Conservation (phyloP, 2,113 vertebrate genomes). For the Cyprinodon variegatus region DNA sequence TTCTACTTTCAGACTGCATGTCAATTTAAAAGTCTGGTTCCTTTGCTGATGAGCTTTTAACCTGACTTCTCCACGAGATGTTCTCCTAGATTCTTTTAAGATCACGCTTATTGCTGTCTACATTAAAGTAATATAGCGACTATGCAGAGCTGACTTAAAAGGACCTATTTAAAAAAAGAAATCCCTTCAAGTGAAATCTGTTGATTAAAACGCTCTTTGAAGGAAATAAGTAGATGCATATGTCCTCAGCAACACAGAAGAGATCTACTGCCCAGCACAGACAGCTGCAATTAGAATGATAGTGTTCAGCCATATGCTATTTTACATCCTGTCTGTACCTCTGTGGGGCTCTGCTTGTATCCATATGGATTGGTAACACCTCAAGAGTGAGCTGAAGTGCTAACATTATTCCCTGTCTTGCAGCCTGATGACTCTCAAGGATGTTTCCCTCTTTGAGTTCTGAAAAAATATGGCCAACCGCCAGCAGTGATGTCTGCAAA, state of each 20-base stretch:
- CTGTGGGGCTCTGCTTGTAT: constrained; percentile 21
- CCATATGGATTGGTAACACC: constrained; percentile 23
- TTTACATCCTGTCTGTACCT: constrained; percentile 27
- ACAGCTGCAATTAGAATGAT: constrained; percentile 57
- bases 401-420: constrained; percentile 26
- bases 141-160: background rate
- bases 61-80: background rate
- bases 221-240: constrained; percentile 50
- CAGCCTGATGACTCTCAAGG: constrained; percentile 37
- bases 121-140: background rate
- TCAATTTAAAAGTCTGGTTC: no score
- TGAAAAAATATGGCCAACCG: constrained; percentile 48
- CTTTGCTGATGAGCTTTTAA: background rate
- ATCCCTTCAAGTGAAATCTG: constrained; percentile 6
- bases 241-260: constrained; percentile 31
- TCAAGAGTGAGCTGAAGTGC: constrained; percentile 46
- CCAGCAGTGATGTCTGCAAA: constrained; percentile 57
- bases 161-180: background rate
- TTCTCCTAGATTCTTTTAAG: background rate
- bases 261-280: constrained; percentile 48
- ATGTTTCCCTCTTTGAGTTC: constrained; percentile 32
- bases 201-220: constrained; percentile 3
- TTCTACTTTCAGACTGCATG: background rate
- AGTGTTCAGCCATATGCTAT: constrained; percentile 43
- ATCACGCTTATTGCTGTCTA: background rate